A percentile compares a stretch with the other conserved stretches of the same genome.
Evolutionary conservation across 2,113 vertebrate species (phyloP).

Genomic region (Etia nguti): DNA sequence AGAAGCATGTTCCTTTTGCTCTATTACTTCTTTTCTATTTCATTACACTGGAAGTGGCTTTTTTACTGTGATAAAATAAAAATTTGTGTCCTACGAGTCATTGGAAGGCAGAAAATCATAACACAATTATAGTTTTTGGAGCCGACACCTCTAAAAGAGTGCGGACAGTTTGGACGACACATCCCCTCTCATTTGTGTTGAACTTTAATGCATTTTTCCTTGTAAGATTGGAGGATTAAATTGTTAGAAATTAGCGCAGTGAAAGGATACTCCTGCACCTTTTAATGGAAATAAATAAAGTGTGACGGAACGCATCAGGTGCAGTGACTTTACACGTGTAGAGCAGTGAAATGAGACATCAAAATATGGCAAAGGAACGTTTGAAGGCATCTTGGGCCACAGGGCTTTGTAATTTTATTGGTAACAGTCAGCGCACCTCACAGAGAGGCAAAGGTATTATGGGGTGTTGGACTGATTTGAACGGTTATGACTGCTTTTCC

Average conservation of each 20-base stretch:
- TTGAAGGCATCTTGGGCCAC: background rate
- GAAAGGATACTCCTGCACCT: background rate
- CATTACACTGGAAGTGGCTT: background rate
- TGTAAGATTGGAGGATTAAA: background rate
- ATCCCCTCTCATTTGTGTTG: background rate
- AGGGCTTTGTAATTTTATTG: background rate
- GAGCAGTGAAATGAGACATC: background rate
- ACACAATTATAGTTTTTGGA: background rate
- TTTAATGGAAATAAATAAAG: background rate
- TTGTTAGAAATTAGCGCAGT: background rate
- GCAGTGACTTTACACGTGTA: background rate
- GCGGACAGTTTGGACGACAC: background rate
- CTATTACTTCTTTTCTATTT: background rate
- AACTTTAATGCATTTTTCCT: background rate
- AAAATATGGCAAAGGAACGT: background rate
- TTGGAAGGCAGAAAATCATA: background rate
- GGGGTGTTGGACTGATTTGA: background rate
- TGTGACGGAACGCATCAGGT: background rate
- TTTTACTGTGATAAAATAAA: background rate
- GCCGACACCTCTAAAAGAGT: background rate
- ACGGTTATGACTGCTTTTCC: background rate
- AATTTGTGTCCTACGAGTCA: background rate
- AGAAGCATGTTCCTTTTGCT: background rate
- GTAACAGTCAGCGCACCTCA: background rate
- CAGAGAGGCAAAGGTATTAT: background rate